Base-by-base conservation (phyloP, 2,888 invertebrate genomes). In the Dolomedes plantarius region DNA sequence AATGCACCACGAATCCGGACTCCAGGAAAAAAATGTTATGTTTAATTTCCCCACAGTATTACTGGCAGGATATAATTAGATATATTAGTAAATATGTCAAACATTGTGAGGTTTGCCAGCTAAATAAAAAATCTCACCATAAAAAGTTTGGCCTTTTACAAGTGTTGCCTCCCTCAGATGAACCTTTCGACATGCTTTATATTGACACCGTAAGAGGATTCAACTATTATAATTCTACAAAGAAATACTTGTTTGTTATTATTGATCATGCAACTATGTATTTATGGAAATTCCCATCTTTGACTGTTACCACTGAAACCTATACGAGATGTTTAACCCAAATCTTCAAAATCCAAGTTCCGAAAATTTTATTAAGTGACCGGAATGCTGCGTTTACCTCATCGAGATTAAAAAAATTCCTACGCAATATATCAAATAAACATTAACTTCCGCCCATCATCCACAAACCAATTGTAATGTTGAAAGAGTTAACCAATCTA, bases 71-170 rank as follows among this genome's bases (percentile, higher is more conserved):
- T 16, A 62, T 39, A 16, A 62, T 16, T 7, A 3, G 23, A 5
- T 62, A 74, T 62, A 1, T 23, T n/a, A n/a, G n/a, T n/a, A 23
- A 31, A 11, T 62, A 19, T 74, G 27, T 64, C n/a, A 74, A 74
- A 5, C 27, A 62, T 27, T 56, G 72, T 39, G 46, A 46, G 46
- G 16, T 16, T 13, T 46, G 46, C 16, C 46, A 46, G 16, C 2
- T 16, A 16, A 46, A 16, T 2, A 16, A 16, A 46, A 46, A 5
- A 16, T 16, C 9, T 2, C 46, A 16, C 9, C 46, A 46, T n/a
- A 46, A 46, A 46, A 46, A 46, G 46, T 13, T 2, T 46, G 9
- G 2, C 7, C n/a, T 46, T 9, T 16, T 46, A 2, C 9, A 27
- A 62, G 1, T 3, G 23, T 3, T 62, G 2, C 62, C 62, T 23